These are phyloP conservation scores for Xenopus borealis DNA, from an alignment of 2,113 vertebrate genomes.

Conservation along the genomic window DNA sequence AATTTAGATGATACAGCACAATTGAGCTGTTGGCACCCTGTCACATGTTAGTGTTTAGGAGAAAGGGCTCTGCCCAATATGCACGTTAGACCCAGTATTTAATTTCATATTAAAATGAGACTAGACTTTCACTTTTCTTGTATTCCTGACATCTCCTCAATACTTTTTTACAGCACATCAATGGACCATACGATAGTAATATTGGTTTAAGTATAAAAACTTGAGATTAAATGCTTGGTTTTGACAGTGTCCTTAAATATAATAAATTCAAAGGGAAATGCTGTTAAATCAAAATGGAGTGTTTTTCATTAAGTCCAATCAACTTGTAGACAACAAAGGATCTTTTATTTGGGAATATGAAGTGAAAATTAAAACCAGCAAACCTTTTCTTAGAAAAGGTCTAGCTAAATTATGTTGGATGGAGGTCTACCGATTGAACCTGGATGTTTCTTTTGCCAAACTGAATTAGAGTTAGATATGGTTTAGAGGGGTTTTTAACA, in stretches of 20 bases:
- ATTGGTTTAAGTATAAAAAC: constrained; percentile 81
- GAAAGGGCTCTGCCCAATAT: constrained; percentile 70
- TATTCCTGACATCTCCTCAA: constrained; percentile 71
- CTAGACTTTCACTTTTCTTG: constrained; percentile 59
- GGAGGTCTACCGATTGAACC: constrained; percentile 79
- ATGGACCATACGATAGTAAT: constrained; percentile 80
- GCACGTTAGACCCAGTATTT: constrained; percentile 72
- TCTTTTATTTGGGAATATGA: constrained; percentile 96
- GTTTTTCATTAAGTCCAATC: constrained; percentile 97
- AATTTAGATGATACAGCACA: constrained; percentile 80
- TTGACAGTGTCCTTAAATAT: constrained; percentile 85
- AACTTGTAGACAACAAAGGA: constrained; percentile 96
- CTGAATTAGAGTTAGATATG: constrained; percentile 75
- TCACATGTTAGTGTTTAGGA: constrained; percentile 72
- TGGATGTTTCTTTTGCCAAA: constrained; percentile 78
- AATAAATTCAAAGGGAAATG: constrained; percentile 86
- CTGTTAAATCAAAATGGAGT: constrained; percentile 87
- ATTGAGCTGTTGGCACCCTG: constrained; percentile 75
- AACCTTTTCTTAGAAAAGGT: constrained; percentile 80
- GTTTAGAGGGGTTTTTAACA: constrained; percentile 62
- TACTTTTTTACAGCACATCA: constrained; percentile 75
- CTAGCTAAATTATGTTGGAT: constrained; percentile 84
- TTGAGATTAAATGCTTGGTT: constrained; percentile 82
- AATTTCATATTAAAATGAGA: constrained; percentile 79
- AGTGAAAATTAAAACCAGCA: constrained; percentile 99